Conservation (phyloP, 2,797 vertebrate species). For the Takifugu ocellatus region DNA sequence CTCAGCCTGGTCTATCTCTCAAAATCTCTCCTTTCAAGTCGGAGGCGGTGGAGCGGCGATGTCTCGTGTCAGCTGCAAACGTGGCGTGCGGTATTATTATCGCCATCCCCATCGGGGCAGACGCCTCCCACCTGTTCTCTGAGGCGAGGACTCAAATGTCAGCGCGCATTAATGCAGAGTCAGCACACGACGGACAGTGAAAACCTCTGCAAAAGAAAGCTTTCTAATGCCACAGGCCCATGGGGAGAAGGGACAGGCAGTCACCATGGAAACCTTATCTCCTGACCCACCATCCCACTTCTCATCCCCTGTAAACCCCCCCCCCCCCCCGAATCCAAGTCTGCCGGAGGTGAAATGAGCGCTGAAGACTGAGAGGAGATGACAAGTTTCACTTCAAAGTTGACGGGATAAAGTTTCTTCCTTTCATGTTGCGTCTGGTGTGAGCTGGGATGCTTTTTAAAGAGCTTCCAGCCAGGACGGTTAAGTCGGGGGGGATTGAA, state of each 20-base stretch:
- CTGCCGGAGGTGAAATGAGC: constrained; percentile 46
- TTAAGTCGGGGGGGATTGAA: constrained; percentile 58
- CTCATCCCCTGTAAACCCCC: not conserved
- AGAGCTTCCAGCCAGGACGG: constrained; percentile 43
- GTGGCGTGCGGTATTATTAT: constrained; percentile 12
- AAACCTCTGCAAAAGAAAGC: constrained; percentile 29
- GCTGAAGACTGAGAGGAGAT: constrained; percentile 59
- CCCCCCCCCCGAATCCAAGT: not conserved
- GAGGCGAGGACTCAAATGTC: constrained; percentile 54
- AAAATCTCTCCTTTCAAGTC: constrained; percentile 17
- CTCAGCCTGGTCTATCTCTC: constrained; percentile 37
- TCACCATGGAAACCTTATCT: constrained; percentile 55
- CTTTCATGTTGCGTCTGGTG: constrained; percentile 71
- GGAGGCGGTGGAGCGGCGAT: constrained; percentile 12
- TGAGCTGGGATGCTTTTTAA: constrained; percentile 36
- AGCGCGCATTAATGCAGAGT: constrained; percentile 53
- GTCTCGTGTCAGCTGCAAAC: constrained; percentile 4
- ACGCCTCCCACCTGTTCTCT: constrained; percentile 39
- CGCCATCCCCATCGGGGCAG: constrained; percentile 27
- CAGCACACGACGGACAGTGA: constrained; percentile 25
- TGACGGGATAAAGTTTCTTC: constrained; percentile 65
- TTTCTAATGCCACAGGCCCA: constrained; percentile 45
- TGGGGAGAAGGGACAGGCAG: constrained; percentile 24
- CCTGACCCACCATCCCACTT: constrained; percentile 1
- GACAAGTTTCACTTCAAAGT: constrained; percentile 74